Evolutionary conservation across 2,888 invertebrate genomes (phyloP).

Genomic region (Ditula angustiorana): DNA sequence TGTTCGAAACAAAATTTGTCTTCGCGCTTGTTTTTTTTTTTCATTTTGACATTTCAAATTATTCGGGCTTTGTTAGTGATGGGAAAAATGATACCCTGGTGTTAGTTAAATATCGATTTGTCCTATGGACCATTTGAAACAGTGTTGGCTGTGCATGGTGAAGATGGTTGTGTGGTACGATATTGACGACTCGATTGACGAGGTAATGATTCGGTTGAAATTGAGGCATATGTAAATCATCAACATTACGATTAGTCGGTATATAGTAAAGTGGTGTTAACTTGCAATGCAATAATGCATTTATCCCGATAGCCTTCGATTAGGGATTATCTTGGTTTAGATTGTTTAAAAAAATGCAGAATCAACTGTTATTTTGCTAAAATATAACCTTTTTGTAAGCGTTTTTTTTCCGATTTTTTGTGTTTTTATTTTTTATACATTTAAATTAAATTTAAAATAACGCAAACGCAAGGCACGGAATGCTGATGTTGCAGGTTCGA

Average conservation of each 20-base stretch:
- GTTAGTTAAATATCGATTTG: not conserved
- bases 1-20: not conserved
- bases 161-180: conserved; percentile 71
- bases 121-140: conserved; percentile 29
- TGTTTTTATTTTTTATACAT: no score
- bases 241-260: not conserved
- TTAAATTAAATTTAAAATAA: no score
- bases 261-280: no score
- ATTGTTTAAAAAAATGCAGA: no score
- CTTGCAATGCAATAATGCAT: no score
- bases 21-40: not conserved
- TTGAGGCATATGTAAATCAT: not conserved
- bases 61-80: conserved; percentile 15
- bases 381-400: no score
- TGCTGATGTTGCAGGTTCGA: no score
- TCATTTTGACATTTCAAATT: not conserved
- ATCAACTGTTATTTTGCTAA: no score
- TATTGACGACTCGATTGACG: conserved; percentile 50
- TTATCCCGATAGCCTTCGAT: no score
- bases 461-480: no score
- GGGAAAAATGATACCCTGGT: conserved; percentile 16
- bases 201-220: conserved; percentile 52
- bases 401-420: no score
- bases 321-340: no score
- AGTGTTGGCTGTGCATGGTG: conserved; percentile 27